Percentiles rank a stretch among this genome's conserved stretches.
Conservation (phyloP, 2,113 vertebrate species). For the Danio rerio region GRCz12tu NC_133193.1:2797001-2797500, state of each 20-base stretch:
- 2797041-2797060: no score
- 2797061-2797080: no score
- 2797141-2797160: no score
- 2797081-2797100: background rate
- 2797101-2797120: background rate
- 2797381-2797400: background rate
- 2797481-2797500: slow-evolving; percentile 32
- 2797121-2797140: no score
- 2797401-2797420: slow-evolving; percentile 48
- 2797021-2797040: no score
- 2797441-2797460: background rate
- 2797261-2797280: background rate
- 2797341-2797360: background rate
- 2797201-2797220: no score
- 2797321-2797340: slow-evolving; percentile 18
- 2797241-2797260: background rate
- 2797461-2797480: background rate
- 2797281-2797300: background rate
- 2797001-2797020: no score
- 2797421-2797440: slow-evolving; percentile 40
- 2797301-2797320: background rate
- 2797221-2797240: no score
- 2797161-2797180: no score
- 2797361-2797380: slow-evolving; percentile 10
- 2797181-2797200: no score